Evolutionary conservation across 2,888 invertebrate species (phyloP).

Genomic region (Orchesella flavescens): DNA sequence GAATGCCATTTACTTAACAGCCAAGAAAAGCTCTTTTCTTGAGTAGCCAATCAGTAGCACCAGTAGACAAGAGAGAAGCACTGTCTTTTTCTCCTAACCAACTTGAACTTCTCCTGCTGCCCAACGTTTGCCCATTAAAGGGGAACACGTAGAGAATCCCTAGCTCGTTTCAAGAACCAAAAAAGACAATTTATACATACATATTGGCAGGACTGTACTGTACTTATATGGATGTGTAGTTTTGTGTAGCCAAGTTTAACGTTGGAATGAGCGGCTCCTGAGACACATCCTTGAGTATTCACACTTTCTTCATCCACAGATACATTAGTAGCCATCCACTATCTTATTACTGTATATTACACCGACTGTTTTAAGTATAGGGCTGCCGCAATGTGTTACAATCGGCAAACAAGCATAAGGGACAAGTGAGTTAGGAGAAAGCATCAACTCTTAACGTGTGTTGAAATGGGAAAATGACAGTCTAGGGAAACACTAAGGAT

Average conservation of each 20-base stretch:
- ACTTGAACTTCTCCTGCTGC: too few relatives aligned
- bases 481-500: constrained; percentile 66
- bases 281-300: constrained; percentile 34
- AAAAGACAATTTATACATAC: too few relatives aligned
- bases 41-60: constrained; percentile 46
- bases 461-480: constrained; percentile 68
- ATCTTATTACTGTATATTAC: constrained; percentile 34
- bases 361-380: background rate
- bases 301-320: constrained; percentile 22
- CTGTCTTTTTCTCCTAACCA: too few relatives aligned
- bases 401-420: constrained; percentile 14
- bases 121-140: too few relatives aligned
- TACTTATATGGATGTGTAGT: background rate
- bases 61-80: background rate
- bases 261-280: background rate
- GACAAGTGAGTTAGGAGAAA: constrained; percentile 37
- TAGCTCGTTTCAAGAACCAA: background rate
- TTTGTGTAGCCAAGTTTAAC: constrained; percentile 13
- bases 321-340: constrained; percentile 38
- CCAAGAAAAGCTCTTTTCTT: constrained; percentile 26
- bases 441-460: constrained; percentile 60
- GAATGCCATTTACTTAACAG: constrained; percentile 43
- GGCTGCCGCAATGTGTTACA: background rate
- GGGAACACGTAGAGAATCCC: background rate
- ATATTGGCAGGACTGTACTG: too few relatives aligned